Base-by-base conservation (phyloP, 2,797 vertebrate species). In the Gallinago solitaria region DNA sequence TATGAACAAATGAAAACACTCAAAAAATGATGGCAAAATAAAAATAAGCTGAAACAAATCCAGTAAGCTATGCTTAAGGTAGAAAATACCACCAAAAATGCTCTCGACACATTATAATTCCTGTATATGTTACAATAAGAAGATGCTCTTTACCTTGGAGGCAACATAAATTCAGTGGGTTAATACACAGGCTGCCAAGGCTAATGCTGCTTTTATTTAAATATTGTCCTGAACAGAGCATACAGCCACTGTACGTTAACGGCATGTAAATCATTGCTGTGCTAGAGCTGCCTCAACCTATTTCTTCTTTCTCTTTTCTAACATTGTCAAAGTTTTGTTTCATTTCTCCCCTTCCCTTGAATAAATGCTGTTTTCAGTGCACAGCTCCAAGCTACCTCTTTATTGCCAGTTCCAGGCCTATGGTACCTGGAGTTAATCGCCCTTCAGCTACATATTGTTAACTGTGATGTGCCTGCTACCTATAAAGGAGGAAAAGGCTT, bases 361-460 rank as follows among this genome's bases (percentile, higher is more conserved):
- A 96, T 96, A 96, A 91, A 94, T 85, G 76, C 71, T 94, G 91
- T 81, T 97, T 97, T 95, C 77, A 74, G 81, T 92, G 91, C 88
- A 93, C 83, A 95, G 94, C 95, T 97, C 68, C 79, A 90, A 97
- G 96, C 95, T 95, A 90, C 88, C 75, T 90, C 93, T 96, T 97
- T 97, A 97, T 97, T 97, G 96, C 93, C 93, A 89, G 70, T 86
- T 86, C 88, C 71, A 93, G 92, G 90, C 90, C 96, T 87, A 33
- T 96, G 87, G 93, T 96, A 96, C 77, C 95, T 94, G 92, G 93
- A 97, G 95, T 97, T 97, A 97, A 97, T 97, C 69, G 65, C 83
- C 91, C 95, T 95, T 97, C 95, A 95, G 96, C 93, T 96, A 95
- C 88, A 71, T 97, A 97, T 96, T 97, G 93, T 95, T 94, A 95